These are phyloP conservation scores for Camelus dromedarius DNA, from an alignment of 2,113 vertebrate genomes.

Conservation along the genomic window DNA sequence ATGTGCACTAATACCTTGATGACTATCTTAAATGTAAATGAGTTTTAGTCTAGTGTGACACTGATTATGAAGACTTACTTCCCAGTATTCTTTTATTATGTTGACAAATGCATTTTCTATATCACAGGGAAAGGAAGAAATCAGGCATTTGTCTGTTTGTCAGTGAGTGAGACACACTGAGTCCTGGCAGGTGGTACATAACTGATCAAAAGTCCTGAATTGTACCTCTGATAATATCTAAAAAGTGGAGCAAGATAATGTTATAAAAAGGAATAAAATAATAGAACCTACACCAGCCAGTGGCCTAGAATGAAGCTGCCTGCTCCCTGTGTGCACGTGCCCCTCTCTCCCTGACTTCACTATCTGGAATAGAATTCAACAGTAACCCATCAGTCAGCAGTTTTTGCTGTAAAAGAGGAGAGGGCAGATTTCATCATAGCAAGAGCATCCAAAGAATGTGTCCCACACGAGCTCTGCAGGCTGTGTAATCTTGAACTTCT, in stretches of 20 bases:
- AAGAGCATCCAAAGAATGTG: neutral
- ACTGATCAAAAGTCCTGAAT: conserved; percentile 18
- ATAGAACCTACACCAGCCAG: neutral
- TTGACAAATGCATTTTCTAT: conserved; percentile 30
- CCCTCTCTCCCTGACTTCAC: accelerated
- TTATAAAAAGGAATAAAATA: neutral
- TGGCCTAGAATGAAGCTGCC: neutral
- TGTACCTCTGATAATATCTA: neutral
- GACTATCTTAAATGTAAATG: neutral
- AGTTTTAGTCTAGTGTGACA: neutral
- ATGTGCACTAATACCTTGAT: neutral
- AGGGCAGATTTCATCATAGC: neutral
- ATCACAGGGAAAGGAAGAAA: neutral
- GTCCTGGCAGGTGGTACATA: neutral
- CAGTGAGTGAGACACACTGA: neutral
- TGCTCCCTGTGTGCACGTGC: accelerated
- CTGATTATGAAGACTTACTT: neutral
- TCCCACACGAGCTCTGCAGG: neutral
- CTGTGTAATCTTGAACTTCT: neutral
- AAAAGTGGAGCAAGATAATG: neutral
- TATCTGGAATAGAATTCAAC: neutral
- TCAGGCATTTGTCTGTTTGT: conserved; percentile 25
- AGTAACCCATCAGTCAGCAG: neutral
- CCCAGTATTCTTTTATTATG: neutral
- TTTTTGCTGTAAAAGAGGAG: neutral